These are phyloP conservation scores for Chrysotoxum bicinctum DNA, from an alignment of 2,888 invertebrate genomes.

Conservation along the genomic window DNA sequence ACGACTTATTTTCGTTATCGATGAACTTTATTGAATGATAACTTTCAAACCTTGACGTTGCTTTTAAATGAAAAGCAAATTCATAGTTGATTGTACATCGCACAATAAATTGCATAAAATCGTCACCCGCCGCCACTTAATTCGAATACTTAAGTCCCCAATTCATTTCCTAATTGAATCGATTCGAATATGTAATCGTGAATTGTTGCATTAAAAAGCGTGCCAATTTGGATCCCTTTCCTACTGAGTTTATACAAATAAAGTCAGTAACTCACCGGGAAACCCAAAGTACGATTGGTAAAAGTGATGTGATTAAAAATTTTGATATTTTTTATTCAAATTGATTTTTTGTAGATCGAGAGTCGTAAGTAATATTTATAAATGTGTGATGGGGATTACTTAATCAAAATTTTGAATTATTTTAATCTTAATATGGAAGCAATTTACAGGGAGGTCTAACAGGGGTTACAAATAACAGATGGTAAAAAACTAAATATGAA, in stretches of 20 bases:
- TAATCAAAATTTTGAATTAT: neutral
- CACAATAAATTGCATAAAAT: conserved; percentile 53
- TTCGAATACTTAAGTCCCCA: conserved; percentile 32
- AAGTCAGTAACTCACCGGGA: conserved; percentile 32
- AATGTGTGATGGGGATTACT: neutral
- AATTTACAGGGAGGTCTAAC: conserved; percentile 22
- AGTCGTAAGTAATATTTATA: neutral
- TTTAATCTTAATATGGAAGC: neutral
- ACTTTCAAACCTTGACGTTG: conserved; percentile 62
- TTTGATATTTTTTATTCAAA: conserved; percentile 1
- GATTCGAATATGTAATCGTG: conserved; percentile 53
- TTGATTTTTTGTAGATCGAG: neutral
- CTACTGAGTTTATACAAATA: neutral
- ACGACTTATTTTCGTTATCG: conserved; percentile 45
- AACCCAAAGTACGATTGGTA: neutral
- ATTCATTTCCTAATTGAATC: conserved; percentile 57
- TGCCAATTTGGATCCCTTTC: conserved; percentile 51
- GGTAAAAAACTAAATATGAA: no score
- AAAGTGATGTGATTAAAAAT: conserved; percentile 4
- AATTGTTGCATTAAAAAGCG: conserved; percentile 63
- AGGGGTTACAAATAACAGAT: neutral
- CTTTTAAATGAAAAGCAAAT: conserved; percentile 60
- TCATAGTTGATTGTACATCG: conserved; percentile 1
- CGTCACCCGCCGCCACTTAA: conserved; percentile 10
- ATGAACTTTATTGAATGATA: conserved; percentile 61